Evolutionary conservation across 35 echinoderm and acorn worm species (phyloP).

Genomic region (Antedon bifida): DNA sequence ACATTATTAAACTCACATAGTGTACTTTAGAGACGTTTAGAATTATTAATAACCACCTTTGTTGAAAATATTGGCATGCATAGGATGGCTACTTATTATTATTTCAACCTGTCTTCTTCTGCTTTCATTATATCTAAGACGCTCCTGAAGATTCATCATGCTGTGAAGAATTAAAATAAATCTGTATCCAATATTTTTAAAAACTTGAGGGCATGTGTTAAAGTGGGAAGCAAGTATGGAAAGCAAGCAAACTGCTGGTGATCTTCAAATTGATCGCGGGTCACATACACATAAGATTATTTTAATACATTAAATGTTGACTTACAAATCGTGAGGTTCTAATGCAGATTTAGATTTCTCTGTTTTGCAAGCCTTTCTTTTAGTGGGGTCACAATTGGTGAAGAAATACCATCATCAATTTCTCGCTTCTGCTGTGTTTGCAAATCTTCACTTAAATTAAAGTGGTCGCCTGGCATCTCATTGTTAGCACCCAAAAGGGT

Average conservation of each 20-base stretch:
- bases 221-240: no score
- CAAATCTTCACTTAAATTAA: background rate
- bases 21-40: no score
- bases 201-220: background rate
- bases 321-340: constrained; percentile 1
- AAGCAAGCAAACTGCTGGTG: no score
- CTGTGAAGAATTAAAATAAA: constrained; percentile 18
- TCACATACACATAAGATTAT: no score
- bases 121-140: constrained; percentile 30
- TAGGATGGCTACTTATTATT: no score
- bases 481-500: background rate
- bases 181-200: background rate
- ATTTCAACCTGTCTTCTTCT: constrained; percentile 29
- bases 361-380: constrained; percentile 49
- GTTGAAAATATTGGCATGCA: no score
- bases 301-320: no score
- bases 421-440: background rate
- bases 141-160: constrained; percentile 46
- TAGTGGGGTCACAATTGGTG: constrained; percentile 24
- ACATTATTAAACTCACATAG: no score
- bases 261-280: no score
- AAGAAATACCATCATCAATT: background rate
- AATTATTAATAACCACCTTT: no score
- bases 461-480: background rate
- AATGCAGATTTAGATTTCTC: background rate